A percentile compares a stretch with the other conserved stretches of the same genome.
Conservation (phyloP, 2,113 vertebrate species). For the Arenaria interpres region DNA sequence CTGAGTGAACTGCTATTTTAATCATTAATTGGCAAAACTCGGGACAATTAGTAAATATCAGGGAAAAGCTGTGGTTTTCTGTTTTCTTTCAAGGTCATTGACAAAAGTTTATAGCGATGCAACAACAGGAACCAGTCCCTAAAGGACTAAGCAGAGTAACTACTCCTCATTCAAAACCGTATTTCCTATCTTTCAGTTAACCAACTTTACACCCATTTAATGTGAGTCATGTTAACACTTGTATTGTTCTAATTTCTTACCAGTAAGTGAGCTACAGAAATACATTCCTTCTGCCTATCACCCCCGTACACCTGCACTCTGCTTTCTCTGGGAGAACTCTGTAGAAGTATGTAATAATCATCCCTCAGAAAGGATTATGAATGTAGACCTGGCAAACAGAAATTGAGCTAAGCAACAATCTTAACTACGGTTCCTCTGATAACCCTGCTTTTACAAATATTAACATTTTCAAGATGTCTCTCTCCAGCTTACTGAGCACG, state of each 20-base stretch:
- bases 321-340: neutral
- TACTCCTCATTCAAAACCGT: neutral
- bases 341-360: neutral
- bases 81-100: neutral
- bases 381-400: rapidly evolving
- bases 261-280: neutral
- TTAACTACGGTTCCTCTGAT: neutral
- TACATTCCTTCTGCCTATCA: neutral
- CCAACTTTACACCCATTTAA: neutral
- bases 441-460: neutral
- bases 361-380: neutral
- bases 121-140: neutral
- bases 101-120: neutral
- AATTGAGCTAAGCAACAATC: neutral
- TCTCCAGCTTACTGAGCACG: neutral
- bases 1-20: neutral
- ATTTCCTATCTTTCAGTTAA: neutral
- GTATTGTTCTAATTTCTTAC: neutral
- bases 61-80: neutral
- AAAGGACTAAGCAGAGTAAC: neutral
- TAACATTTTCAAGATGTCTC: neutral
- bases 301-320: neutral
- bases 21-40: neutral
- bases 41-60: neutral
- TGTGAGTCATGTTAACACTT: rapidly evolving